Evolutionary conservation across 2,888 invertebrate genomes (phyloP), one percentile per base, ranked within the genome.

Genomic region (Thalpophila matura): DNA sequence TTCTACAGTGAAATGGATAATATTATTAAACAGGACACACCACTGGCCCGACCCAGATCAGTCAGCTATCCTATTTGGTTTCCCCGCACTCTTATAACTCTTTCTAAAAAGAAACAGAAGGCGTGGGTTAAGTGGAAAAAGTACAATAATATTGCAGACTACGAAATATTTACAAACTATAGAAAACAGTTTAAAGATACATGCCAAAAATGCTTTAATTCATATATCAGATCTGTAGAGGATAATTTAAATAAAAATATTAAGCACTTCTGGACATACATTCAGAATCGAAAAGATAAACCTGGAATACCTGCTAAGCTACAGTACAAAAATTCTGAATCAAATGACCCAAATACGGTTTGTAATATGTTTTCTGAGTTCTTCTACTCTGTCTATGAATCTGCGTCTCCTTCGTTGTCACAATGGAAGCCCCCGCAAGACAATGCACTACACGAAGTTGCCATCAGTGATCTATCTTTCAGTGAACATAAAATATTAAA

Each of bases 191-290:
- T 50, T 27, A 35, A 50, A 10, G 16, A 27, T 3, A 3, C n/a
- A 20, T 50, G 37, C 26, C 10, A 16, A 10, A 47, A 47, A 22
- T 47, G 46, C n/a, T 47, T 47, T 6, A 33, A n/a, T 10, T 33
- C 33, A n/a, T 51, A 51, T 9, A 51, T 49, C n/a, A 6, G 4
- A 3, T 49, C 49, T 4, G 49, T 49, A 2, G 49, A 49, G 37
- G 49, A 49, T 10, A 31, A 14, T 10, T 33, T 33, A n/a, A 1
- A 4, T n/a, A 33, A 33, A 47, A 35, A 47, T 24, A 35, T 33
- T n/a, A 47, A 24, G 24, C 47, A 47, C 20, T 47, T 47, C 35
- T 47, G 47, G 49, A 49, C 24, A n/a, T 49, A 50, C 18, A 29
- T 50, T 6, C 10, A 1, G 2, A 50, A 50, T 10, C 50, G 38